Percentiles rank a stretch among this genome's conserved stretches.
Conservation (phyloP, 2,113 vertebrate genomes). For the Nesogale talazaci region DNA sequence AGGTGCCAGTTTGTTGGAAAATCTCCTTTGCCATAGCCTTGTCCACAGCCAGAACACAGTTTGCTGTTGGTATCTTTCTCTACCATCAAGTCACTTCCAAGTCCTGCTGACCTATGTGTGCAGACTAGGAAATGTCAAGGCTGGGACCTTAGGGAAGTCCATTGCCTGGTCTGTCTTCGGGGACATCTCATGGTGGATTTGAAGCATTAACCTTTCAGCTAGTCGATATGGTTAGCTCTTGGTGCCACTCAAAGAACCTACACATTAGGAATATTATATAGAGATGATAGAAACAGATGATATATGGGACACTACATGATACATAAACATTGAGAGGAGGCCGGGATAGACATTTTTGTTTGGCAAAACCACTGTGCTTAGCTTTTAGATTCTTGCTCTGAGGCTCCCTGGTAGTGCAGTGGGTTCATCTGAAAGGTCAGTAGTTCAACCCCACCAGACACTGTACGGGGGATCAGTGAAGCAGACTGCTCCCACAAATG, state of each 20-base stretch:
- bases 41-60: neutral
- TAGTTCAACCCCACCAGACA: too few relatives aligned
- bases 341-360: neutral
- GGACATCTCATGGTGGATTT: neutral
- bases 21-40: neutral
- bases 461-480: too few relatives aligned
- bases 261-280: neutral
- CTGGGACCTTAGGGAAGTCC: neutral
- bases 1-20: neutral
- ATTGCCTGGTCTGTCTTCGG: neutral
- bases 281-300: too few relatives aligned
- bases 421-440: too few relatives aligned
- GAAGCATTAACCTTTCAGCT: neutral
- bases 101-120: neutral
- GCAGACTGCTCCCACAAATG: too few relatives aligned
- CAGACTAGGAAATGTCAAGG: neutral
- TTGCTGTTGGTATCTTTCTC: neutral
- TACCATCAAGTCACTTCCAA: neutral
- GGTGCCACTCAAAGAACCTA: neutral
- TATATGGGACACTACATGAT: too few relatives aligned
- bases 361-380: neutral
- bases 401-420: too few relatives aligned
- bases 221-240: neutral
- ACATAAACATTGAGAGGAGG: too few relatives aligned
- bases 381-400: neutral